These are phyloP conservation scores for Panulirus ornatus DNA, from an alignment of 1,140 invertebrate species.

Conservation along the genomic window DNA sequence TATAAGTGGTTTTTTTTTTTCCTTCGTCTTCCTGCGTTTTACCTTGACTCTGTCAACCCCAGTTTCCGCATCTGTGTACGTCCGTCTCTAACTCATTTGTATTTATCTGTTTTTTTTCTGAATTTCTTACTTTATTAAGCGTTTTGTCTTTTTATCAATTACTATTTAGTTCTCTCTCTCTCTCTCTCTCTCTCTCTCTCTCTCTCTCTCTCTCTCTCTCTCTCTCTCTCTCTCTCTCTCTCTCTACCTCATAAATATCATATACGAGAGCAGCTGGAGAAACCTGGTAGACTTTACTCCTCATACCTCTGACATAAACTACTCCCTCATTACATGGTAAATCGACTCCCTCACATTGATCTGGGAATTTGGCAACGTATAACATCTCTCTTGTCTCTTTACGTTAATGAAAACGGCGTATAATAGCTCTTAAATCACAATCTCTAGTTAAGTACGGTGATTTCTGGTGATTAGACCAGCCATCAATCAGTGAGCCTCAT, in stretches of 20 bases:
- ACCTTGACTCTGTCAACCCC: not conserved
- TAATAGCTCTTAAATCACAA: constrained; percentile 1
- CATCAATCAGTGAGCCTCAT: not conserved
- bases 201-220: not conserved
- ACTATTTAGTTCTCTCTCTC: not conserved
- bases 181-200: not conserved
- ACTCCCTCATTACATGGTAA: too few relatives aligned
- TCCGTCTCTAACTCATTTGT: not conserved
- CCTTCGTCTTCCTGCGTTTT: not conserved
- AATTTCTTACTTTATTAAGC: not conserved
- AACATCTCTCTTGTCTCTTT: constrained; percentile 1
- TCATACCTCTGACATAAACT: too few relatives aligned
- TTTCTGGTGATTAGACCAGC: not conserved
- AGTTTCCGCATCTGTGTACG: not conserved
- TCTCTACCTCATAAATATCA: not conserved
- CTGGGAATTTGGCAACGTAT: too few relatives aligned
- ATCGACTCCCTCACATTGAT: too few relatives aligned
- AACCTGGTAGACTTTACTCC: too few relatives aligned
- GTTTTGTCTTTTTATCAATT: not conserved
- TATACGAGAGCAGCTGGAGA: too few relatives aligned
- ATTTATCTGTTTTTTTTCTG: not conserved
- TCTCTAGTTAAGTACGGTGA: constrained; percentile 3
- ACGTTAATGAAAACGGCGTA: not conserved
- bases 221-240: not conserved
- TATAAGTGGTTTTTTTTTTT: too few relatives aligned